Conservation (phyloP, 2,113 vertebrate genomes). For the Varanus komodoensis region DNA sequence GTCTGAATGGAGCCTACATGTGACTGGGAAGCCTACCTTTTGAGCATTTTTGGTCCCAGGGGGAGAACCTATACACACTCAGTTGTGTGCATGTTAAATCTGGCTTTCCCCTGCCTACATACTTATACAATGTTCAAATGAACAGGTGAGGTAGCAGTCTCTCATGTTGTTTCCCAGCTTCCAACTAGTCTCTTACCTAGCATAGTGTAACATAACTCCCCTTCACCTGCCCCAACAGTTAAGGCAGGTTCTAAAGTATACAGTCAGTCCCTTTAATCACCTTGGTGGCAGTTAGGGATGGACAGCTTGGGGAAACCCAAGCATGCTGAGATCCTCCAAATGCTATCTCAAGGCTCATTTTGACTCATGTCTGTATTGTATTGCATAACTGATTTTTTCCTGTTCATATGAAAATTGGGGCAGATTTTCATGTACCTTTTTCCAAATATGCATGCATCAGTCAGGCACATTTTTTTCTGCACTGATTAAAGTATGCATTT, state of each 20-base stretch:
- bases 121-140: neutral
- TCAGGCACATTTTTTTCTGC: too few relatives aligned
- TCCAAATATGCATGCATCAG: too few relatives aligned
- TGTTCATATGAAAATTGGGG: too few relatives aligned
- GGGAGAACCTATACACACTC: neutral
- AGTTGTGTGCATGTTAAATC: neutral
- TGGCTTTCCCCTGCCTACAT: neutral
- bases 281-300: neutral
- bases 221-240: neutral
- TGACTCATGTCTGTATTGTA: too few relatives aligned
- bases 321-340: too few relatives aligned
- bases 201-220: neutral
- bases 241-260: neutral
- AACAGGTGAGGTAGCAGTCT: neutral
- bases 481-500: too few relatives aligned
- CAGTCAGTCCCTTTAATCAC: neutral
- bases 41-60: neutral
- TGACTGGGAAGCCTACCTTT: neutral
- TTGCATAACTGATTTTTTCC: too few relatives aligned
- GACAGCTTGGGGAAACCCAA: too few relatives aligned
- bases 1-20: neutral
- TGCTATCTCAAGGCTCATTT: too few relatives aligned
- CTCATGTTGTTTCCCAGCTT: neutral
- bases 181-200: neutral
- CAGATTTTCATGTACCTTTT: too few relatives aligned